Evolutionary conservation across 2,888 invertebrate genomes (phyloP).

Genomic region (Azorinus chamasolen): DNA sequence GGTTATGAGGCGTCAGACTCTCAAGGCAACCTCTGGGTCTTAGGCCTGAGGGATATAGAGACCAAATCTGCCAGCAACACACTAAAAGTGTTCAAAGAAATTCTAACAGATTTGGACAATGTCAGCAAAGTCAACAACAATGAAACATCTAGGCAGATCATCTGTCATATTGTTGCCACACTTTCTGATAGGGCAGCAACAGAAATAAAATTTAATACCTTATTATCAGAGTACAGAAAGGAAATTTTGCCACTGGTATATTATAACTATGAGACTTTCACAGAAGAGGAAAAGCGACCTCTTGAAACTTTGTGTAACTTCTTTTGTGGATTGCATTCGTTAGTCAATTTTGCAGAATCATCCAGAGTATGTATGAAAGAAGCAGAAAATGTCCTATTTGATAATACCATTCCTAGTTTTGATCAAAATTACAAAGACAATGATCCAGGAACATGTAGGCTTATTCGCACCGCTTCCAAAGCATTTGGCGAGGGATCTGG

Average conservation of each 20-base stretch:
- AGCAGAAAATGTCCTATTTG: constrained; percentile 21
- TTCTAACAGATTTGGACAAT: constrained; percentile 27
- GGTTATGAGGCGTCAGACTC: constrained; percentile 47
- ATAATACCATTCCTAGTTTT: constrained; percentile 14
- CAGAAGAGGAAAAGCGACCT: constrained; percentile 27
- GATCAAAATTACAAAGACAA: constrained; percentile 16
- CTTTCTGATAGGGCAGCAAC: constrained; percentile 53
- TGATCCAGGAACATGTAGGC: constrained; percentile 32
- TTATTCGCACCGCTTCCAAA: constrained; percentile 42
- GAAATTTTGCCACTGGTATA: constrained; percentile 36
- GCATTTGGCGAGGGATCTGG: constrained; percentile 40
- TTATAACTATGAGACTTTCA: constrained; percentile 23
- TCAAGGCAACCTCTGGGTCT: constrained; percentile 27
- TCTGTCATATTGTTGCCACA: constrained; percentile 37
- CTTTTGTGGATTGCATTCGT: constrained; percentile 46
- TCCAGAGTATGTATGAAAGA: constrained; percentile 26
- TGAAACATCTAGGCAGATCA: constrained; percentile 35
- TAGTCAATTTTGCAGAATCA: constrained; percentile 45
- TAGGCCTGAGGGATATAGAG: constrained; percentile 47
- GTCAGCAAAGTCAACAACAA: background rate
- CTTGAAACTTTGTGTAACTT: constrained; percentile 23
- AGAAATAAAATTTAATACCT: constrained; percentile 37
- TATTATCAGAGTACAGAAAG: constrained; percentile 32
- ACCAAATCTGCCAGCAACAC: constrained; percentile 35
- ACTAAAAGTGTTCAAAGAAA: constrained; percentile 37